Percentiles rank a stretch among this genome's conserved stretches.
phyloP scores from a whole-genome alignment of 2,113 vertebrate species.

The Sisor rabdophorus region DNA sequence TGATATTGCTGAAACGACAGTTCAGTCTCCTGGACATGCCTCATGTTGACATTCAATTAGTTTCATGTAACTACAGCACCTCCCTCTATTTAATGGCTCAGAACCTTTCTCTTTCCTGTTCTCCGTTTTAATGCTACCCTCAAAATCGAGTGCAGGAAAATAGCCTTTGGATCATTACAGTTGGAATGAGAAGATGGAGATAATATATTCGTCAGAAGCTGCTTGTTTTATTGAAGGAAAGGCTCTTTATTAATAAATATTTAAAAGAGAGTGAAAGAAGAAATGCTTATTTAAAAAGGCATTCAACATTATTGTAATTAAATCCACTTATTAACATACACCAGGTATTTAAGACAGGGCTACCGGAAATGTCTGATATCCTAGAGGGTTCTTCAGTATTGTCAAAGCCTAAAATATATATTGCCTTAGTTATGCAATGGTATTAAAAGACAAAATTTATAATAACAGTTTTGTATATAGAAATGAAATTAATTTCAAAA shows the following conservation, averaged over 20 bases:
- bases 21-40: constrained; percentile 50
- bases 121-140: constrained; percentile 55
- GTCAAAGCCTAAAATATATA: neutral
- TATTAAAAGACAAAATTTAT: neutral
- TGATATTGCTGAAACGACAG: constrained; percentile 57
- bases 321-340: neutral
- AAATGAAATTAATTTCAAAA: no score
- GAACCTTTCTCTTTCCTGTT: constrained; percentile 43
- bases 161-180: constrained; percentile 60
- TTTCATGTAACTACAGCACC: constrained; percentile 57
- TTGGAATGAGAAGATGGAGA: constrained; percentile 55
- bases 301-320: constrained; percentile 11
- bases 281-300: neutral
- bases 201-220: constrained; percentile 59
- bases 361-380: neutral
- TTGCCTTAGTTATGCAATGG: neutral
- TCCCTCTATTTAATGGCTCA: constrained; percentile 60
- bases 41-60: constrained; percentile 67
- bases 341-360: neutral
- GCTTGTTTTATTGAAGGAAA: constrained; percentile 34
- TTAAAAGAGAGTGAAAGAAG: constrained; percentile 10
- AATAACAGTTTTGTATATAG: neutral
- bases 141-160: constrained; percentile 52
- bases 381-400: neutral
- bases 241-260: constrained; percentile 5